Conservation (phyloP, 2,888 invertebrate genomes). For the Cantharis lateralis region DNA sequence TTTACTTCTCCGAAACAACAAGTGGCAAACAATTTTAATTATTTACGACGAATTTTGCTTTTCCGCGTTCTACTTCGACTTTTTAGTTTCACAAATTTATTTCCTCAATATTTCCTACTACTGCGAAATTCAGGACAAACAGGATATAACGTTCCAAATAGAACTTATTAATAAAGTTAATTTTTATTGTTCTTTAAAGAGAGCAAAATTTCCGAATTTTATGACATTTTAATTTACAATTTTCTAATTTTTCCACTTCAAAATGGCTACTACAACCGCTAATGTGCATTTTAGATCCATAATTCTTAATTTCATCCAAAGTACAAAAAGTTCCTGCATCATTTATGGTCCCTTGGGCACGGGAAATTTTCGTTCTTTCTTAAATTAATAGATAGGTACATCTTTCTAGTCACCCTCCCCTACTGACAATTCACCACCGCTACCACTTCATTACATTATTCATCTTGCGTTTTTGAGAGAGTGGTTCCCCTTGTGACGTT, state of each 20-base stretch:
- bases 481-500: neutral
- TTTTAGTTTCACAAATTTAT: neutral
- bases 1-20: neutral
- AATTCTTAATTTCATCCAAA: neutral
- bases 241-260: neutral
- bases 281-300: neutral
- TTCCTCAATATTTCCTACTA: neutral
- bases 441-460: neutral
- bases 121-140: too few relatives aligned
- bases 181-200: too few relatives aligned
- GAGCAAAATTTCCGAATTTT: too few relatives aligned
- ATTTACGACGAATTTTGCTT: neutral
- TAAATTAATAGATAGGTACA: neutral
- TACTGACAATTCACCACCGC: neutral
- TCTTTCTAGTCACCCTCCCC: neutral
- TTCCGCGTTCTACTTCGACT: neutral
- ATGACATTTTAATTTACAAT: too few relatives aligned
- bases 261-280: neutral
- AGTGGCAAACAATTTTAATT: neutral
- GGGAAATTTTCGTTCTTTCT: neutral
- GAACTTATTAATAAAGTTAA: too few relatives aligned
- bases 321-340: neutral
- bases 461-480: neutral
- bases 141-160: too few relatives aligned
- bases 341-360: neutral